Conservation (phyloP, 2,888 invertebrate genomes). For the Leuctra nigra region DNA sequence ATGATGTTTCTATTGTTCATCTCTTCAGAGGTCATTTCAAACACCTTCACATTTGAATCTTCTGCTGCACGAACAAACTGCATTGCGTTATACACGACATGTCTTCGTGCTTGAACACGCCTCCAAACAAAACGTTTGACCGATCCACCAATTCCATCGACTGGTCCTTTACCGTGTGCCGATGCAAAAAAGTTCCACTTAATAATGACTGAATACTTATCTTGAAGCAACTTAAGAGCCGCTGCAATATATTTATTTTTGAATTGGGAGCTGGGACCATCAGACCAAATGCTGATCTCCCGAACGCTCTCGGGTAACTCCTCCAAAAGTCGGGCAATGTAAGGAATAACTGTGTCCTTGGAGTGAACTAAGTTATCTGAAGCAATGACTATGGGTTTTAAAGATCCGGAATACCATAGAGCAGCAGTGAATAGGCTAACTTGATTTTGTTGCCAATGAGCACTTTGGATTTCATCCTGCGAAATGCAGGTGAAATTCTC, state of each 20-base stretch:
- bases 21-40: too few relatives aligned
- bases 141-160: neutral
- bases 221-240: neutral
- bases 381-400: neutral
- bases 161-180: constrained; percentile 9
- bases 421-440: too few relatives aligned
- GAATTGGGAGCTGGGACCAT: constrained; percentile 15
- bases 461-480: too few relatives aligned
- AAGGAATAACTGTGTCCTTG: constrained; percentile 4
- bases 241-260: constrained; percentile 14
- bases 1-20: too few relatives aligned
- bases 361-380: constrained; percentile 13
- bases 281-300: constrained; percentile 10
- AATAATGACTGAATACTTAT: neutral
- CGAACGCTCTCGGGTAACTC: neutral
- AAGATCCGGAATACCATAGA: neutral
- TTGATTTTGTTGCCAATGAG: too few relatives aligned
- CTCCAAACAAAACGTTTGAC: too few relatives aligned
- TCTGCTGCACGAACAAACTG: too few relatives aligned
- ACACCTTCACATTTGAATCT: too few relatives aligned
- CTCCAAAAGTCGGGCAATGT: constrained; percentile 3
- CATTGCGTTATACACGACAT: too few relatives aligned
- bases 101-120: too few relatives aligned
- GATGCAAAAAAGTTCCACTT: constrained; percentile 10
- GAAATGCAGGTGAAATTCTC: constrained; percentile 14